These are phyloP conservation scores for Ploceus nigricollis DNA, from an alignment of 2,113 vertebrate genomes.

Conservation along the genomic window DNA sequence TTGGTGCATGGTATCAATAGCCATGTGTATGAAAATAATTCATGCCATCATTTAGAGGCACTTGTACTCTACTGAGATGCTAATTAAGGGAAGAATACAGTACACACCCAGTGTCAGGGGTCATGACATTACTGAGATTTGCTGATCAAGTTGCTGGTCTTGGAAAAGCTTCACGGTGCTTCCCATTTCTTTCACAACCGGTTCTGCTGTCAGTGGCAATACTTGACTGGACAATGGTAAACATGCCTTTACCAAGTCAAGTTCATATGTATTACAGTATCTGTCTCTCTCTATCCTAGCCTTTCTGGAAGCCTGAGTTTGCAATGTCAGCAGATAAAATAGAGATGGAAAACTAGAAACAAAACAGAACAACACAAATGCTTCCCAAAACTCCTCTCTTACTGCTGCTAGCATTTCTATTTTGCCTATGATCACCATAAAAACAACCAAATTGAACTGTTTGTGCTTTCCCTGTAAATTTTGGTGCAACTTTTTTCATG, in stretches of 20 bases:
- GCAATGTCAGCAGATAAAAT: neutral
- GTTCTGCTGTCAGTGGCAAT: neutral
- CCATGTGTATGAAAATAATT: neutral
- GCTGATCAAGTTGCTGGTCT: neutral
- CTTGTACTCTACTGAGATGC: neutral
- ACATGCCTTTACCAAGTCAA: neutral
- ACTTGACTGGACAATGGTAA: neutral
- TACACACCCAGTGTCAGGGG: neutral
- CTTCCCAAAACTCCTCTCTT: neutral
- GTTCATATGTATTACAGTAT: neutral
- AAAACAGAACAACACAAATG: neutral
- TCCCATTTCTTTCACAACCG: neutral
- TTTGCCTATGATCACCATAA: neutral
- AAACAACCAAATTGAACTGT: neutral
- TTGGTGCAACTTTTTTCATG: neutral
- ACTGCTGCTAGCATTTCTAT: neutral
- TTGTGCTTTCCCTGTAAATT: neutral
- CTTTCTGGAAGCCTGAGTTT: neutral
- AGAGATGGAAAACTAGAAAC: neutral
- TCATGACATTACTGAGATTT: neutral
- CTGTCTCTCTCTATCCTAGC: neutral
- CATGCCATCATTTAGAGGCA: neutral
- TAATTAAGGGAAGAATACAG: neutral
- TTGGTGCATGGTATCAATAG: neutral
- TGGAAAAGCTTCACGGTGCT: neutral